A percentile compares a stretch with the other conserved stretches of the same genome.
Conservation (phyloP, 2,888 invertebrate species). For the Arge pagana region DNA sequence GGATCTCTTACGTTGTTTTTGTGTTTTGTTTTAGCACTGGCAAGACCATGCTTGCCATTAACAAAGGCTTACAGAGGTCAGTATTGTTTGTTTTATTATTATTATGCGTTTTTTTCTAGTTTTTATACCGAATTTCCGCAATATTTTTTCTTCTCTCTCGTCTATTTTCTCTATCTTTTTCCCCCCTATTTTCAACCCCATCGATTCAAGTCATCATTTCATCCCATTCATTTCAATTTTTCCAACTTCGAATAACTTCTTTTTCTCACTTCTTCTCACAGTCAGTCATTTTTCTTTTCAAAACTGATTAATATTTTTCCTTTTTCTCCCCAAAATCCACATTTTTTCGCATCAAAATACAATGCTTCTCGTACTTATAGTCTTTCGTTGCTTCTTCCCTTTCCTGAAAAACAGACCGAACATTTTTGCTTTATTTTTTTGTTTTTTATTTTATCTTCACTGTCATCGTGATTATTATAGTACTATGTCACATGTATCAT, state of each 20-base stretch:
- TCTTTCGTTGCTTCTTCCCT: too few relatives aligned
- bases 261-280: background rate
- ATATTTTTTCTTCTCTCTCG: background rate
- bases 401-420: too few relatives aligned
- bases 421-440: too few relatives aligned
- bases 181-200: too few relatives aligned
- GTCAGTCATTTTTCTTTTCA: slow-evolving; percentile 9
- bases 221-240: too few relatives aligned
- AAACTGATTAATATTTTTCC: slow-evolving; percentile 5
- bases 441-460: too few relatives aligned
- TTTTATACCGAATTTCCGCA: background rate
- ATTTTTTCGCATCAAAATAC: too few relatives aligned
- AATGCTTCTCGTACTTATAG: too few relatives aligned
- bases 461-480: too few relatives aligned
- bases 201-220: too few relatives aligned
- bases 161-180: background rate
- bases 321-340: slow-evolving; percentile 17
- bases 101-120: slow-evolving; percentile 28
- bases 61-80: slow-evolving; percentile 83
- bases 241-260: too few relatives aligned
- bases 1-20: slow-evolving; percentile 57
- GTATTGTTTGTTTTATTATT: slow-evolving; percentile 61
- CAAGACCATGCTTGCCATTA: slow-evolving; percentile 83
- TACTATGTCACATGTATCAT: too few relatives aligned
- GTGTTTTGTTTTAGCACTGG: slow-evolving; percentile 74